Evolutionary conservation across 2,888 invertebrate species (phyloP), one percentile per base, ranked within the genome.

Genomic region (Ophraella communa): DNA sequence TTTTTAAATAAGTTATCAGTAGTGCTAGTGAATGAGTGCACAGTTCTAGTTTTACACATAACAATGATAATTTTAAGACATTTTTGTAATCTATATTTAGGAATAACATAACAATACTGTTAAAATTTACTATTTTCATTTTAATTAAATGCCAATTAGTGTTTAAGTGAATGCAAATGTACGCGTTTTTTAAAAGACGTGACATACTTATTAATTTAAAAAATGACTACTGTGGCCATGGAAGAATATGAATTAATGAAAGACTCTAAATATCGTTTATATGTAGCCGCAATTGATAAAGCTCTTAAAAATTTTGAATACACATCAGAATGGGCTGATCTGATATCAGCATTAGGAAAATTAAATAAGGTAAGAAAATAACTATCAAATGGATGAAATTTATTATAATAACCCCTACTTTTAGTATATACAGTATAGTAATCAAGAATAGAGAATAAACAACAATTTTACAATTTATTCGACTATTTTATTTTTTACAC

Each of bases 321-420:
- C 78, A 94, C 95, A n/a, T 92, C 92, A 74, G 95, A 96, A 87
- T 96, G 96, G 96, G 94, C 95, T 61, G 96, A 96, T 83, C 85
- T 96, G 56, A 96, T 96, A 76, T 91, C 94, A 59, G 94, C 95
- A 4, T 83, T 96, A 30, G 93, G 92, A 54, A 95, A 95, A 83
- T 85, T 96, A 33, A 94, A 93, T 81, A 95, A 95, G 87, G 95
- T 93, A 83, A 14, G 17, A 35, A 71, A 55, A 2, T n/a, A 3
- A 33, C 35, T 8, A 18, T 4, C 4, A 53, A 18, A 18, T 53
- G 30, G 30, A 30, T 33, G 4, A 2, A 35, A 8, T 53, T 27
- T 21, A 33, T 33, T 53, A 56, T 47, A 21, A 47, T n/a, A n/a
- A n/a, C n/a, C n/a, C n/a, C n/a, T n/a, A n/a, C n/a, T 51, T 33